Base-by-base conservation (phyloP, 2,113 vertebrate species). In the Carettochelys insculpta region DNA sequence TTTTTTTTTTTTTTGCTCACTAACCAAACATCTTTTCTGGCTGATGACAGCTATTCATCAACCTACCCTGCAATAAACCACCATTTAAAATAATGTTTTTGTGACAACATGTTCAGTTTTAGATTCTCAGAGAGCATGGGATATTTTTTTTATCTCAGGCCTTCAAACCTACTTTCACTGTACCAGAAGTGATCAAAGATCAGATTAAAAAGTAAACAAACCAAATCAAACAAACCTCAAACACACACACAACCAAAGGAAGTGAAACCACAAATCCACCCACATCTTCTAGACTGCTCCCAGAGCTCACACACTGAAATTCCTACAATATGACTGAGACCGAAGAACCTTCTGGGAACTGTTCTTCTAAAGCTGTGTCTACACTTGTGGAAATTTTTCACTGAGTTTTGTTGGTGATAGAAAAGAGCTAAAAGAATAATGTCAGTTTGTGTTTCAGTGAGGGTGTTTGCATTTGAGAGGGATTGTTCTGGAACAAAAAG, bases 1-100 rank as follows among this genome's bases (percentile, higher is more conserved):
- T n/a, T n/a, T n/a, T n/a, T n/a, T n/a, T n/a, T 86, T n/a, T 34
- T 68, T 22, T 68, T 68, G 61, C 38, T 68, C n/a, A 68, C 9
- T 68, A 19, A 68, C 61, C 61, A 68, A 68, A 92, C 76, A 58
- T 71, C 93, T 92, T 51, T 82, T 71, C 88, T 86, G 16, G 48
- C 51, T 93, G 83, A 85, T 95, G 93, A 75, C 87, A 92, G 76
- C 79, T 93, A 78, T 58, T 94, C 34, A 53, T 90, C 90, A 84
- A 81, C 68, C 3, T 52, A 89, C 43, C 12, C 10, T 41, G 19
- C 11, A 84, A 73, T 80, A 84, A 90, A 84, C 4, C 8, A 53
- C 34, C 29, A 87, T 86, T 68, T 92, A 82, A 89, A 79, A 11
- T 31, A 48, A 12, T 48, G 5, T 90, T 78, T 81, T 92, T 93